Base-by-base conservation (phyloP, 1,140 invertebrate genomes). In the Heliconius hewitsoni region DNA sequence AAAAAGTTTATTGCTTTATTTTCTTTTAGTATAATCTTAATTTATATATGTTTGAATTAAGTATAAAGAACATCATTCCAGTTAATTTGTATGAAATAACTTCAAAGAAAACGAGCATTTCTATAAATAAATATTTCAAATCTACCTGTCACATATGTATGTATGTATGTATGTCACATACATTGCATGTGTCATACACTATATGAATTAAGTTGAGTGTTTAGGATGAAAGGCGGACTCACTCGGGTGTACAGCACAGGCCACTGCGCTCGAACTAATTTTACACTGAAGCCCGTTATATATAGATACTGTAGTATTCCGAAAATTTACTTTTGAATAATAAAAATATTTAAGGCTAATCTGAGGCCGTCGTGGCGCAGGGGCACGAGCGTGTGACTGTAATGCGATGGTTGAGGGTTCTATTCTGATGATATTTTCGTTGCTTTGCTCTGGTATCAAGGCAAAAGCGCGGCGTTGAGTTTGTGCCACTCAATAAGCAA, bases 191-290 rank as follows among this genome's bases (percentile, higher is more conserved):
- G n/a, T 57, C 23, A 30, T 66, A 66, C 60, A 30, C 60, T 66
- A 70, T 76, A 50, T 76, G 74, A 76, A 76, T 74, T 79, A 75
- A 81, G 79, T 73, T 74, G 71, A 78, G 75, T 66, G 82, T 85
- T 86, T 86, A 84, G 87, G 85, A 87, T 88, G 86, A 88, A 88
- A 88, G 86, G 86, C 72, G 81, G 50, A 80, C 52, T 34, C 83
- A 75, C 55, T 86, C 75, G 73, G 74, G 81, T 85, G 84, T 79
- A 39, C 46, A 55, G 74, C 74, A 84, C 87, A 82, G 81, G 50
- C 76, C 70, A 78, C 13, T 84, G 84, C 76, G 16, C 81, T 8
- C 78, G 82, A 74, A 81, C 81, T 87, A 86, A 88, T 87, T 86
- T 86, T 87, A 86, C 81, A 78, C 81, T 66, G 60, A 66, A 66